Percentiles rank a stretch among this genome's conserved stretches.
These are phyloP conservation scores for Corvus hawaiiensis DNA, from an alignment of 2,113 vertebrate species.

Conservation along the genomic window DNA sequence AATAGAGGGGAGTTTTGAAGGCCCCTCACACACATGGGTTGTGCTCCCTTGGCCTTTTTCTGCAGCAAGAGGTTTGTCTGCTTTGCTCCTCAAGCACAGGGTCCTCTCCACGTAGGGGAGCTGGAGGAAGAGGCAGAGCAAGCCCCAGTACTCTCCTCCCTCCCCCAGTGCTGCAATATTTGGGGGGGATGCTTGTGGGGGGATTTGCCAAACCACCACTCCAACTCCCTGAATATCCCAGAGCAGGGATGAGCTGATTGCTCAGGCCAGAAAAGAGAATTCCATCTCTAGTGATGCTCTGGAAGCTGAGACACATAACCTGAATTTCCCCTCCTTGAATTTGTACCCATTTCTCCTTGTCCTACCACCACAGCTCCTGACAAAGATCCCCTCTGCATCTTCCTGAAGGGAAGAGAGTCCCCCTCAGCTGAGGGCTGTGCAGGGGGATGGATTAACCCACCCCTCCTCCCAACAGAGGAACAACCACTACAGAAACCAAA, in stretches of 20 bases:
- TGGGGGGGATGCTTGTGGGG: background rate
- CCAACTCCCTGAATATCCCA: background rate
- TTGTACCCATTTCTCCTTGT: background rate
- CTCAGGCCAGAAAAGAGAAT: background rate
- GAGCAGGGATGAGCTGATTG: background rate
- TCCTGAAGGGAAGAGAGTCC: background rate
- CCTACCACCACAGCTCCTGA: background rate
- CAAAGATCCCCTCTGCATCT: background rate
- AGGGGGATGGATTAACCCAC: background rate
- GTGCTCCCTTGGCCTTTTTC: background rate
- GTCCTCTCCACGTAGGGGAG: background rate
- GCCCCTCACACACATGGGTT: rapidly evolving
- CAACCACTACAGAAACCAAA: background rate
- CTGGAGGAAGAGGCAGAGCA: rapidly evolving
- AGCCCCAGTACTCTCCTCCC: background rate
- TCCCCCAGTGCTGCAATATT: background rate
- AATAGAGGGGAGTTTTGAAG: background rate
- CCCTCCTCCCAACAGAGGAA: background rate
- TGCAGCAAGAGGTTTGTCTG: background rate
- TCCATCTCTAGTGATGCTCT: background rate
- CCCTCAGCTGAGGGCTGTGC: background rate
- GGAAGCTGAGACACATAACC: background rate
- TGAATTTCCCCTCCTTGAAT: background rate
- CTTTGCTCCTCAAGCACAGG: background rate
- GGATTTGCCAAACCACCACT: background rate